These are phyloP conservation scores for Rhopilema esculentum DNA, from an alignment of 30 jellyfish, hydroid and myxozoan species.

Conservation along the genomic window DNA sequence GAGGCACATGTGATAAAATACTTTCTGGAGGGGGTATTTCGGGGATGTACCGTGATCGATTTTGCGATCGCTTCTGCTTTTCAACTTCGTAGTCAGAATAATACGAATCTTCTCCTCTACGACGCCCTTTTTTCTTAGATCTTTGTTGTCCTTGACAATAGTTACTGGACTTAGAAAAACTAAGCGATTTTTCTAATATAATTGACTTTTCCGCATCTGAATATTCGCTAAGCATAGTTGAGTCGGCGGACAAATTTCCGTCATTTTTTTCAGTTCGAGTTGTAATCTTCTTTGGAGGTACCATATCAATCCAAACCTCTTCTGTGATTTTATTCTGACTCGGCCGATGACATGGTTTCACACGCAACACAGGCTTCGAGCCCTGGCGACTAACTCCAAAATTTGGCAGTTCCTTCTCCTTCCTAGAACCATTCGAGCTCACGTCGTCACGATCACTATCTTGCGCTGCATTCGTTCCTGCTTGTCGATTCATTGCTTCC, in stretches of 20 bases:
- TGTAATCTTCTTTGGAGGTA: constrained; percentile 81
- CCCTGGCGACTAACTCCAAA: constrained; percentile 86
- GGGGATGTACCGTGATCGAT: constrained; percentile 72
- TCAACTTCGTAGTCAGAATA: constrained; percentile 94
- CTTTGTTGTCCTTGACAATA: constrained; percentile 29
- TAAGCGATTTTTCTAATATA: constrained; percentile 43
- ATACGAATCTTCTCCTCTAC: constrained; percentile 92
- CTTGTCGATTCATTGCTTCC: constrained; percentile 69
- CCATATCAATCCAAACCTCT: constrained; percentile 98
- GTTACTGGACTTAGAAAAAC: constrained; percentile 31
- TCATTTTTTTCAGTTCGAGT: constrained; percentile 71
- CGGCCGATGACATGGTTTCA: constrained; percentile 90
- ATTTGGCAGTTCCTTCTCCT: constrained; percentile 89
- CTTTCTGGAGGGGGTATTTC: constrained; percentile 74
- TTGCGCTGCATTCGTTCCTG: constrained; percentile 36
- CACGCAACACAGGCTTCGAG: constrained; percentile 87
- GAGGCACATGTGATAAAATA: constrained; percentile 22
- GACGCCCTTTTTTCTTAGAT: constrained; percentile 59
- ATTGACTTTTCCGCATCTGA: constrained; percentile 78
- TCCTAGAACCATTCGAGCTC: constrained; percentile 82
- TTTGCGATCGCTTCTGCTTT: constrained; percentile 89
- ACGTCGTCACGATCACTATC: constrained; percentile 94
- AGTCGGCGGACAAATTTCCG: constrained; percentile 69
- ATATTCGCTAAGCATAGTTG: constrained; percentile 75
- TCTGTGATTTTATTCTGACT: constrained; percentile 70